Evolutionary conservation across 2,888 invertebrate species (phyloP).

Genomic region (Philopedon plagiatum): DNA sequence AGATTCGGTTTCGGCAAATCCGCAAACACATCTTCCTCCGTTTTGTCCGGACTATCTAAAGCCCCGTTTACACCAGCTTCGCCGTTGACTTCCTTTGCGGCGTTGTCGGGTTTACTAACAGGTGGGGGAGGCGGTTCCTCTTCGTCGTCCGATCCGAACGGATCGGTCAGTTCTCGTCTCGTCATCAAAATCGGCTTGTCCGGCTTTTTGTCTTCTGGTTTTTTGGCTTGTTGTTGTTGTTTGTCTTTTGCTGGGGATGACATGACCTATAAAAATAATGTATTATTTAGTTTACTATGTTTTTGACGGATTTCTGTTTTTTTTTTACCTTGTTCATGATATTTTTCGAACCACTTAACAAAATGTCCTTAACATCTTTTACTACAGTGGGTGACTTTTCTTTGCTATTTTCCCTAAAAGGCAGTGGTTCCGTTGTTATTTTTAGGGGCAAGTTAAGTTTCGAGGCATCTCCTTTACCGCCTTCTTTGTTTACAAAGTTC

Average conservation of each 20-base stretch:
- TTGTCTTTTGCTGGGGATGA: constrained; percentile 83
- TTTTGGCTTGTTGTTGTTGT: constrained; percentile 64
- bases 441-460: constrained; percentile 64
- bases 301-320: no score
- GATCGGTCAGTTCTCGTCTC: constrained; percentile 87
- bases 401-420: constrained; percentile 62
- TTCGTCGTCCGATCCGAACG: constrained; percentile 92
- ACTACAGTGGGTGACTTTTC: constrained; percentile 75
- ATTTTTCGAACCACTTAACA: constrained; percentile 79
- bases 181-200: constrained; percentile 79
- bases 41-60: constrained; percentile 51
- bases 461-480: constrained; percentile 57
- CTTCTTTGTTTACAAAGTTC: constrained; percentile 58
- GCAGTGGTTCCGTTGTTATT: constrained; percentile 62
- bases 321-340: constrained; percentile 72
- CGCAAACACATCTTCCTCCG: constrained; percentile 56
- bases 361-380: constrained; percentile 81
- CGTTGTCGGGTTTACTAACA: not conserved
- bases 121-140: constrained; percentile 13
- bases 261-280: constrained; percentile 70
- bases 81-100: constrained; percentile 57
- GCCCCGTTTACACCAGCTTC: constrained; percentile 50
- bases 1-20: constrained; percentile 66
- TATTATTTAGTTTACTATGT: no score
- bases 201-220: constrained; percentile 61